phyloP scores from a whole-genome alignment of 2,113 vertebrate species.

The Vidua chalybeata region DNA sequence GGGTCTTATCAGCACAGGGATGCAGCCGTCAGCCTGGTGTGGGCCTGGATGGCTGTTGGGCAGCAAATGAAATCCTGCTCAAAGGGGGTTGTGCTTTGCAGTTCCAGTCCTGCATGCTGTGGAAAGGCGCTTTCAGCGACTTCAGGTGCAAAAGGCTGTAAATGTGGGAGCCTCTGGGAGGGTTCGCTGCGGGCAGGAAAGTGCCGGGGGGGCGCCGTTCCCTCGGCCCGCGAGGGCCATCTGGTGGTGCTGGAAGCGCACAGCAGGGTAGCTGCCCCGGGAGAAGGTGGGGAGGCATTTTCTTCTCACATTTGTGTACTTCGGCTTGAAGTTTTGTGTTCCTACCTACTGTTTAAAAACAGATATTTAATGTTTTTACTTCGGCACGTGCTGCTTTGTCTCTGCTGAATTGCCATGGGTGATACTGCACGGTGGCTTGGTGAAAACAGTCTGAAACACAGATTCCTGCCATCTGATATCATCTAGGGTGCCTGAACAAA shows the following conservation, averaged over 20 bases:
- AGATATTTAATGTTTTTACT: neutral
- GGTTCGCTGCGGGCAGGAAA: fast-evolving
- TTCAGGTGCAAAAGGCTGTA: fast-evolving
- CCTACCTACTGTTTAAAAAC: neutral
- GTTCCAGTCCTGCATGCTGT: neutral
- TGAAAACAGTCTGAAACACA: neutral
- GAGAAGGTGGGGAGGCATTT: neutral
- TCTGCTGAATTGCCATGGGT: neutral
- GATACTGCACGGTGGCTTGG: neutral
- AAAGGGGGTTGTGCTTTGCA: neutral
- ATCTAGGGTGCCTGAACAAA: neutral
- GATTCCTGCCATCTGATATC: neutral
- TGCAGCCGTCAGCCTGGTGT: neutral
- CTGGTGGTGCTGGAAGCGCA: neutral
- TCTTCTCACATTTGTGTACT: fast-evolving
- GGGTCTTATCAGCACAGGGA: neutral
- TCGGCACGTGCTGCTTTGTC: neutral
- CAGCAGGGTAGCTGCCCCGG: no score
- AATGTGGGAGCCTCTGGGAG: neutral
- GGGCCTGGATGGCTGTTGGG: neutral
- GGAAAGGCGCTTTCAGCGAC: neutral
- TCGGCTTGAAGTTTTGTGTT: neutral
- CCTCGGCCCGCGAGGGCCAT: neutral
- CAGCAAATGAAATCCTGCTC: neutral
- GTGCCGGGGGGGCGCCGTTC: fast-evolving